A percentile compares a stretch with the other conserved stretches of the same genome.
These are phyloP conservation scores for Drosophila mayaguana DNA, from an alignment of 2,888 invertebrate species.

Conservation along the genomic window DNA sequence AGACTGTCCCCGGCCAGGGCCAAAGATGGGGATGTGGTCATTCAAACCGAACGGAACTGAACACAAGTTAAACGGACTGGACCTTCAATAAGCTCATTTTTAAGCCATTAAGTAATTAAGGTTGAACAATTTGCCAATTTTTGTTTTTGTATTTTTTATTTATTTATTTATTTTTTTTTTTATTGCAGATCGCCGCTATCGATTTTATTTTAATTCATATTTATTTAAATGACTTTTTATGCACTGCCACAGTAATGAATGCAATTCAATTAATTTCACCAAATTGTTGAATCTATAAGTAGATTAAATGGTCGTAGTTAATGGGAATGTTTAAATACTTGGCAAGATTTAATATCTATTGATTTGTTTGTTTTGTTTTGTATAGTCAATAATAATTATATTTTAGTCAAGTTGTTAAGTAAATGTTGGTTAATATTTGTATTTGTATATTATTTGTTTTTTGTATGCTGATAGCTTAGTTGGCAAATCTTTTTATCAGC, in stretches of 20 bases:
- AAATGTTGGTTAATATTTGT: background rate
- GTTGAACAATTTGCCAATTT: constrained; percentile 57
- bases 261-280: constrained; percentile 20
- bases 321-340: background rate
- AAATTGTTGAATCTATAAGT: constrained; percentile 6
- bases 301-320: constrained; percentile 8
- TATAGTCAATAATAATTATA: background rate
- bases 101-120: constrained; percentile 77
- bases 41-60: constrained; percentile 31
- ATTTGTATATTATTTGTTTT: background rate
- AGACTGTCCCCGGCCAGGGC: constrained; percentile 42
- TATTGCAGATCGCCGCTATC: constrained; percentile 24
- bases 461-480: background rate
- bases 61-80: constrained; percentile 58
- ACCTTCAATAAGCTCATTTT: constrained; percentile 65
- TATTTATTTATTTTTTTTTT: background rate
- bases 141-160: background rate
- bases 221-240: constrained; percentile 18
- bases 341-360: background rate
- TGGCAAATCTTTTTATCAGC: constrained; percentile 73
- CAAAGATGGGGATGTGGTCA: constrained; percentile 26
- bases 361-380: background rate
- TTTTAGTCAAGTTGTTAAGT: background rate
- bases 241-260: background rate
- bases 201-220: constrained; percentile 38